Conservation (phyloP, 2,888 invertebrate species). For the Thysanoteuthis rhombus region DNA sequence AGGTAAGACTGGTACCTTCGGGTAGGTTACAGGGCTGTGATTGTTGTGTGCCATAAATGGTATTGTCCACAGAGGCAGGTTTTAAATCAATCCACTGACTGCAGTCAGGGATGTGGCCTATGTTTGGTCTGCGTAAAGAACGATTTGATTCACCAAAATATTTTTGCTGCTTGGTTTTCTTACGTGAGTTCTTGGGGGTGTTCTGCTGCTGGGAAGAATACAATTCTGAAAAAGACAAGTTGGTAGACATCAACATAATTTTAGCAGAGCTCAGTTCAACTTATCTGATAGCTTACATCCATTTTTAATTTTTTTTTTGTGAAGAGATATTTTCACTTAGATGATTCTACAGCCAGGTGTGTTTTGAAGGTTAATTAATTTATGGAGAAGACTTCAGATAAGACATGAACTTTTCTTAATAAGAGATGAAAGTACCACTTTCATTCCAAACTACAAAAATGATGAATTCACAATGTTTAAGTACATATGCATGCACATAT, state of each 20-base stretch:
- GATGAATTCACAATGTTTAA: background rate
- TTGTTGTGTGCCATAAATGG: background rate
- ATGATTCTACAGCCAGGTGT: background rate
- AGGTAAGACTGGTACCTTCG: background rate
- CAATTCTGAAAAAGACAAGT: background rate
- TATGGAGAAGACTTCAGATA: background rate
- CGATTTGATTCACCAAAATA: background rate
- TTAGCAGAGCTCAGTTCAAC: background rate
- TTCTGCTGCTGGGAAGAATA: background rate
- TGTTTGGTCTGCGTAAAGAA: background rate
- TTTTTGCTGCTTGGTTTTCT: background rate
- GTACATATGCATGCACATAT: background rate
- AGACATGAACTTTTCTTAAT: background rate
- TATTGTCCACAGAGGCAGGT: background rate
- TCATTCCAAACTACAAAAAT: background rate
- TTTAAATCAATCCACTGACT: background rate
- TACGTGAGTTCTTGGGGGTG: background rate
- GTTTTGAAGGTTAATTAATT: background rate
- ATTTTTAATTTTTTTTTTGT: background rate
- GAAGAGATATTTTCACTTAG: background rate
- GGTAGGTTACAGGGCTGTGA: background rate
- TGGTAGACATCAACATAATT: background rate
- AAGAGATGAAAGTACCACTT: background rate
- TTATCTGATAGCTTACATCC: background rate
- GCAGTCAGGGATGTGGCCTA: background rate